These are phyloP conservation scores for Ennomos fuscantarius DNA, from an alignment of 2,888 invertebrate genomes.

Conservation along the genomic window DNA sequence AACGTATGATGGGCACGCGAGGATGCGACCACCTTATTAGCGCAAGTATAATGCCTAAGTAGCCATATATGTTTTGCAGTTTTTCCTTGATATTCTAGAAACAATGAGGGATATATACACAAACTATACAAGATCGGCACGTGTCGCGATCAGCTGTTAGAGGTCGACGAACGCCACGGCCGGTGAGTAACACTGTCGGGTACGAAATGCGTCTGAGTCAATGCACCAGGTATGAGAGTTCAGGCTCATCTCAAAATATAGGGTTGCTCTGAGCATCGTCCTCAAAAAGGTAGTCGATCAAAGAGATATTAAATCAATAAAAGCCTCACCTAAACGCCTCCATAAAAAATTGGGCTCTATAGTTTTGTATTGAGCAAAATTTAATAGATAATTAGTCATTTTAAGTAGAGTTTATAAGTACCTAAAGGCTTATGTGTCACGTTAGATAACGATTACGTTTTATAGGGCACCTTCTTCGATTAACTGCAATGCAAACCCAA, in stretches of 20 bases:
- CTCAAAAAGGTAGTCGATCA: no score
- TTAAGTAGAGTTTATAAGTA: no score
- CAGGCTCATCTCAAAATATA: constrained; percentile 42
- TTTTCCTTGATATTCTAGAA: constrained; percentile 33
- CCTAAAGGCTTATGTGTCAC: no score
- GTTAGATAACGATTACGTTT: no score
- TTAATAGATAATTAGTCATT: no score
- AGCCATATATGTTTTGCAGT: constrained; percentile 14
- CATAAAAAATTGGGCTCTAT: no score
- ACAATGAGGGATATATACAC: constrained; percentile 23
- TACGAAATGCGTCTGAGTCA: constrained; percentile 38
- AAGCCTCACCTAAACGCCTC: no score
- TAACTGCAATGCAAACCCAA: no score
- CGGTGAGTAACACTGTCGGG: constrained; percentile 28
- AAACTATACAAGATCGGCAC: constrained; percentile 54
- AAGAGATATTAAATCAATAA: no score
- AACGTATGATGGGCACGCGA: constrained; percentile 20
- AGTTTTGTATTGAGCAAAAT: no score
- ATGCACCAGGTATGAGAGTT: constrained; percentile 37
- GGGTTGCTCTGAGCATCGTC: constrained; percentile 41
- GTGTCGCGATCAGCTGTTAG: constrained; percentile 65
- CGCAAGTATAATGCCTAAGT: background rate
- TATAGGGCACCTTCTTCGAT: no score
- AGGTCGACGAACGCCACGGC: constrained; percentile 56
- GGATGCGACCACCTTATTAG: constrained; percentile 32